Conservation (phyloP, 1,140 invertebrate genomes). For the Drosophila miranda region DNA sequence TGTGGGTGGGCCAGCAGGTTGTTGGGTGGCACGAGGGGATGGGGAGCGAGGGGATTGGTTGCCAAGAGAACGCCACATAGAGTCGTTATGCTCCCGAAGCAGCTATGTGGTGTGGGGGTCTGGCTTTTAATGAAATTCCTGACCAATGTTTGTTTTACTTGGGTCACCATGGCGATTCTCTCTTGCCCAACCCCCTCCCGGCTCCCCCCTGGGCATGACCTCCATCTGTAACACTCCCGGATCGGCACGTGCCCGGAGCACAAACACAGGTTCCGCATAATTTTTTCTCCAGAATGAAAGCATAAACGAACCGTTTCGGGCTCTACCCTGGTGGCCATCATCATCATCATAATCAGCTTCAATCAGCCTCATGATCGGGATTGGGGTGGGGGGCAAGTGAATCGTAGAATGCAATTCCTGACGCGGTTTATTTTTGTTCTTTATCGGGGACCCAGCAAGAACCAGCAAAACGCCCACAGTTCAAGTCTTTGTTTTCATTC, state of each 20-base stretch:
- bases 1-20: slow-evolving; percentile 38
- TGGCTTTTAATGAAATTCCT: slow-evolving; percentile 75
- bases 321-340: slow-evolving; percentile 58
- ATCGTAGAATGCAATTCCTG: slow-evolving; percentile 48
- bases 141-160: slow-evolving; percentile 71
- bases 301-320: slow-evolving; percentile 70
- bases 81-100: neutral
- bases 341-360: slow-evolving; percentile 29
- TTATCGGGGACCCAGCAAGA: slow-evolving; percentile 17
- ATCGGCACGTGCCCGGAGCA: slow-evolving; percentile 71
- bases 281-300: slow-evolving; percentile 75
- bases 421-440: slow-evolving; percentile 61
- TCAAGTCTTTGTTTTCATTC: slow-evolving; percentile 53
- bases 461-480: slow-evolving; percentile 25
- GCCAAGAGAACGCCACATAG: slow-evolving; percentile 35
- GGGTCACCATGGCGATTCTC: slow-evolving; percentile 68
- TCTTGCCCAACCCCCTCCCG: neutral
- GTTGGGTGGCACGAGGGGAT: slow-evolving; percentile 24
- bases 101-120: slow-evolving; percentile 1
- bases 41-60: slow-evolving; percentile 22
- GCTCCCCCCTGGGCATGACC: slow-evolving; percentile 4
- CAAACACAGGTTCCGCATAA: slow-evolving; percentile 77
- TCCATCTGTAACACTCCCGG: slow-evolving; percentile 29
- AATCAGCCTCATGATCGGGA: slow-evolving; percentile 12
- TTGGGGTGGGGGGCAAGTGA: neutral